phyloP scores from a whole-genome alignment of 2,888 invertebrate genomes.

The Nemotelus pantherinus region DNA sequence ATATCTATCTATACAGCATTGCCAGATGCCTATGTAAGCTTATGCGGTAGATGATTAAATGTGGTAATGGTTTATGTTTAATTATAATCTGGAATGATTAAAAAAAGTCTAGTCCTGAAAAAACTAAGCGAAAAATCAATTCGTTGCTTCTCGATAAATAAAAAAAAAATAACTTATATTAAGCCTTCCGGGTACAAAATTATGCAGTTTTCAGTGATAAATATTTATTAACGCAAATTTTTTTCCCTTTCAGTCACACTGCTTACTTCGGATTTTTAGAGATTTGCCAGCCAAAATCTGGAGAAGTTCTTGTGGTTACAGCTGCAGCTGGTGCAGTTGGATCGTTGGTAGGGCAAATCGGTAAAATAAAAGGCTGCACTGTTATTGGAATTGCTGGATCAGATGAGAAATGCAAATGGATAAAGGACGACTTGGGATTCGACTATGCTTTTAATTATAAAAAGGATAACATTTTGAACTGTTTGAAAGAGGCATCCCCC shows the following conservation, averaged over 20 bases:
- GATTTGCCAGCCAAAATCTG: slow-evolving; percentile 74
- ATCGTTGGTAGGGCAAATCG: slow-evolving; percentile 81
- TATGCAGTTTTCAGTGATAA: background rate
- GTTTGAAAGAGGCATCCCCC: slow-evolving; percentile 71
- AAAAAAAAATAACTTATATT: background rate
- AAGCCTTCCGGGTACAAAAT: background rate
- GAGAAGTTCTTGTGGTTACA: slow-evolving; percentile 78
- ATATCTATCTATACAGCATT: too few relatives aligned
- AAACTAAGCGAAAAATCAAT: background rate
- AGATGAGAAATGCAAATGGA: slow-evolving; percentile 76
- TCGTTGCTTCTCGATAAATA: background rate
- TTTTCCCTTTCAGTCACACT: slow-evolving; percentile 68
- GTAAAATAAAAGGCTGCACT: slow-evolving; percentile 74
- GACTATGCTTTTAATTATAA: slow-evolving; percentile 80
- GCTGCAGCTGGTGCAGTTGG: slow-evolving; percentile 85
- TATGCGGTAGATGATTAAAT: too few relatives aligned
- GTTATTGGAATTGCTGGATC: slow-evolving; percentile 80
- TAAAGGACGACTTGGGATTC: slow-evolving; percentile 73
- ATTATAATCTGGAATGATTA: too few relatives aligned
- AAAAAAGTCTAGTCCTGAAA: too few relatives aligned
- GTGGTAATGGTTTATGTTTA: too few relatives aligned
- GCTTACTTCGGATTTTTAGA: slow-evolving; percentile 80
- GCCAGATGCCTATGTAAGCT: too few relatives aligned
- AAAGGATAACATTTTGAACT: slow-evolving; percentile 67
- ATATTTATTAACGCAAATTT: background rate